phyloP scores from a whole-genome alignment of 2,113 vertebrate genomes.

The Clarias gariepinus region DNA sequence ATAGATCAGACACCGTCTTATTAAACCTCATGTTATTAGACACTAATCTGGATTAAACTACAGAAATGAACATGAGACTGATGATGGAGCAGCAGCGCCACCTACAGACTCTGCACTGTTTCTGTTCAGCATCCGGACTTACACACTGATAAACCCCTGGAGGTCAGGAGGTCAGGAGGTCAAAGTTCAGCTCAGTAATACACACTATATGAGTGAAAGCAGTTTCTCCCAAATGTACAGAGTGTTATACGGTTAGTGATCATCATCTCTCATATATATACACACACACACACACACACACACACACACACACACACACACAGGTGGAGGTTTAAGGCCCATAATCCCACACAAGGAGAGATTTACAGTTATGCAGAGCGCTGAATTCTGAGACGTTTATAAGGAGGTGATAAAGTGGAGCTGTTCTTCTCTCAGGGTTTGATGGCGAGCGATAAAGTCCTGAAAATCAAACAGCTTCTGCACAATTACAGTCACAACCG shows the following conservation, averaged over 20 bases:
- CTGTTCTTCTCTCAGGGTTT: slow-evolving; percentile 9
- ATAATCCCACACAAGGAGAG: not conserved
- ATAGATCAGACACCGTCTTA: not conserved
- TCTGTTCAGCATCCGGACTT: not conserved
- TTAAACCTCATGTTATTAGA: not conserved
- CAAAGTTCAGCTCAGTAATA: not conserved
- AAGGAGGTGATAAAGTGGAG: slow-evolving; percentile 11
- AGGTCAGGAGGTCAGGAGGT: not conserved
- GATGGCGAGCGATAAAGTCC: not conserved
- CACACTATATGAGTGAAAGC: not conserved
- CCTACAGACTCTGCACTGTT: not conserved
- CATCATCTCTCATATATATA: not conserved
- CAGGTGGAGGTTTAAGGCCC: not conserved
- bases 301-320: slow-evolving; percentile 9
- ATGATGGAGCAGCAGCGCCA: not conserved
- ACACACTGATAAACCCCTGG: not conserved
- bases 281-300: not conserved
- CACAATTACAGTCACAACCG: slow-evolving; percentile 24
- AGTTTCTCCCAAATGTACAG: too few relatives aligned
- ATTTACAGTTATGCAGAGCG: slow-evolving; percentile 29
- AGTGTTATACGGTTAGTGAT: not conserved
- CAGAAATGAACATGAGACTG: not conserved
- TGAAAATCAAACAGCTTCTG: slow-evolving; percentile 18
- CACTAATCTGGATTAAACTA: not conserved
- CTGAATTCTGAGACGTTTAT: slow-evolving; percentile 13